Base-by-base conservation (phyloP, 2,797 vertebrate species). In the Nannoperca australis region DNA sequence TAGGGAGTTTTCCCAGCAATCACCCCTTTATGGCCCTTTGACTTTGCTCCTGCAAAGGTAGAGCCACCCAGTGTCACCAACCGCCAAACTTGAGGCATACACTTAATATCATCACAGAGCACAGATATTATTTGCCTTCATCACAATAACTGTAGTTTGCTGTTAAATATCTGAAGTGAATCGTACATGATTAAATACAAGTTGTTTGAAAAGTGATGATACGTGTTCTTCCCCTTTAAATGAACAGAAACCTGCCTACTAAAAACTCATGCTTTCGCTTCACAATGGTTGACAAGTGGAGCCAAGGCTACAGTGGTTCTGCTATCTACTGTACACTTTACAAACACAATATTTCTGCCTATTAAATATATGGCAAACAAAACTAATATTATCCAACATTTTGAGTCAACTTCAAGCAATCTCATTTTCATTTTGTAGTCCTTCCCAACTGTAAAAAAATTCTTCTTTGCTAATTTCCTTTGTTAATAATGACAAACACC, bases 21-120 rank as follows among this genome's bases (percentile, higher is more conserved):
- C 82, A 81, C 75, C 34, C 7, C 7, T 95, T 95, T 95, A 95
- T 95, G 90, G 81, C 88, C 63, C 82, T 90, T 95, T 93, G 95
- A 96, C 95, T 96, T 96, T 96, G 95, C 84, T 88, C 95, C 86
- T 83, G 76, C 20, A 22, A 20, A 58, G 34, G 40, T 47, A 73
- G 83, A 91, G 71, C 80, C 85, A 79, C 75, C 76, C 73, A 74
- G 38, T 49, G 56, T 79, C 70, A 75, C 71, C 32, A 45, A 62
- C 17, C 27, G 40, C 38, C n/a, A 61, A 44, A 54, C 34, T 27
- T 20, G 0, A 14, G 17, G 5, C 11, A 13, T 2, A 27, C 13
- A 30, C 59, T 18, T 3, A 0, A 30, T 9, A 20, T n/a, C 2
- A 64, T 30, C 7, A 42, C 45, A 76, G 30, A 27, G 2, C 0